phyloP scores from a whole-genome alignment of 2,113 vertebrate genomes.

The Hyperoodon ampullatus region DNA sequence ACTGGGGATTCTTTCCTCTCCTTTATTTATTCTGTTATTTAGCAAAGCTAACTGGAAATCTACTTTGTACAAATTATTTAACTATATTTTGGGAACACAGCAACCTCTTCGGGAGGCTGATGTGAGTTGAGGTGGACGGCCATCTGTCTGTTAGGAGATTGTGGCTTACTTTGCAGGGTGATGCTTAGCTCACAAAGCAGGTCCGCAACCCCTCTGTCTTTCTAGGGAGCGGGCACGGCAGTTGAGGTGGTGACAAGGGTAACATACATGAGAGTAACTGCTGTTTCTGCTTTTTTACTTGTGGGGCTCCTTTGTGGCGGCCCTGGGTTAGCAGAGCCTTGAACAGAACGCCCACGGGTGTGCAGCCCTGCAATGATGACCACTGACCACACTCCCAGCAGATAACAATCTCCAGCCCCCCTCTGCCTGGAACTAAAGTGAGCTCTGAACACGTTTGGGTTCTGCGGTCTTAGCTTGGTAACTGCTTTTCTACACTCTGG shows the following conservation, averaged over 20 bases:
- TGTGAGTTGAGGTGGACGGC: fast-evolving
- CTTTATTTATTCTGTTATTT: neutral
- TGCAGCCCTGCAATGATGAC: conserved; percentile 66
- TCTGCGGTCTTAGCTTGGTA: neutral
- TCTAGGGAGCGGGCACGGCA: neutral
- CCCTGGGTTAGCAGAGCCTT: neutral
- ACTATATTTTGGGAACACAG: neutral
- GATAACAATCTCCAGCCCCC: conserved; percentile 75
- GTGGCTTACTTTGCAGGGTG: neutral
- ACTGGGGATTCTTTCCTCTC: too few species aligned
- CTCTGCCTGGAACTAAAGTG: fast-evolving
- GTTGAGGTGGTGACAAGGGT: neutral
- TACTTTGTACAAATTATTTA: too few species aligned
- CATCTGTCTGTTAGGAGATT: fast-evolving
- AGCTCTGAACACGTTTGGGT: neutral
- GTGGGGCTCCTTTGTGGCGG: conserved; percentile 53
- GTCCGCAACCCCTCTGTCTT: neutral
- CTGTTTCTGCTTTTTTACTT: conserved; percentile 39
- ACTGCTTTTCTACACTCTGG: neutral
- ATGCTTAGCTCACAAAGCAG: neutral
- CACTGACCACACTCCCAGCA: conserved; percentile 68
- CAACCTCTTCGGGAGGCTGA: neutral
- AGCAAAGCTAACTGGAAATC: too few species aligned
- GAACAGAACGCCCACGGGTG: neutral
- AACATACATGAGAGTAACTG: conserved; percentile 38